Percentiles rank a stretch among this genome's conserved stretches.
phyloP scores from a whole-genome alignment of 2,888 invertebrate species.

The Andrena hattorfiana region DNA sequence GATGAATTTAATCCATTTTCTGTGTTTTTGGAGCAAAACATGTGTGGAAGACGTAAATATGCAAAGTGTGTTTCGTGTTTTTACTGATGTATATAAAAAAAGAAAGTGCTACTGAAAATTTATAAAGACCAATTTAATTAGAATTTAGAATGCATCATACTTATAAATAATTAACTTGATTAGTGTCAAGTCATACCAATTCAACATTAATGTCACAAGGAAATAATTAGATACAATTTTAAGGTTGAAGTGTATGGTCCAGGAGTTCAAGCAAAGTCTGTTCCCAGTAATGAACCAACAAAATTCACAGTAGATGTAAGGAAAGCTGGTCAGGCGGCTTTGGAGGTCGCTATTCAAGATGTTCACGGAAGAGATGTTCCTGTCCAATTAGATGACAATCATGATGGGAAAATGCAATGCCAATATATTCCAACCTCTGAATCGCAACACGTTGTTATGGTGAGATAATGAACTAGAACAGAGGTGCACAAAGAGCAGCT shows the following conservation, averaged over 20 bases:
- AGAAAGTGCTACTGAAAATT: too few species aligned
- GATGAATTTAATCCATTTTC: background rate
- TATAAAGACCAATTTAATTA: too few species aligned
- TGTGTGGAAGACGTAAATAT: too few species aligned
- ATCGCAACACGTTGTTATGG: conserved; percentile 91
- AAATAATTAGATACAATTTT: conserved; percentile 16
- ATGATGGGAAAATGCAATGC: conserved; percentile 89
- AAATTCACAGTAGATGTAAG: conserved; percentile 92
- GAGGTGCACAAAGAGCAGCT: too few species aligned
- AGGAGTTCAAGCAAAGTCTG: conserved; percentile 89
- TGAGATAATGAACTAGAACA: conserved; percentile 63
- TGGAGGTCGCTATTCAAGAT: conserved; percentile 89
- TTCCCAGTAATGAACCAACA: conserved; percentile 88
- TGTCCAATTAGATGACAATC: conserved; percentile 88
- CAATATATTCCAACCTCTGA: conserved; percentile 89
- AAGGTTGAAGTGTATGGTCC: conserved; percentile 91
- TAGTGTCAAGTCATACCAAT: background rate
- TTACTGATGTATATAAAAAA: too few species aligned
- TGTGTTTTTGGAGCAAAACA: too few species aligned
- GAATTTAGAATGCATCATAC: too few species aligned
- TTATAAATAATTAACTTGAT: background rate
- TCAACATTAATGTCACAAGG: too few species aligned
- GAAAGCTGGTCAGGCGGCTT: conserved; percentile 90
- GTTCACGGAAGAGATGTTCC: conserved; percentile 88
- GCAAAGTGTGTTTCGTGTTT: too few species aligned